Evolutionary conservation across 2,888 invertebrate genomes (phyloP).

Genomic region (Mesochorus sp.): DNA sequence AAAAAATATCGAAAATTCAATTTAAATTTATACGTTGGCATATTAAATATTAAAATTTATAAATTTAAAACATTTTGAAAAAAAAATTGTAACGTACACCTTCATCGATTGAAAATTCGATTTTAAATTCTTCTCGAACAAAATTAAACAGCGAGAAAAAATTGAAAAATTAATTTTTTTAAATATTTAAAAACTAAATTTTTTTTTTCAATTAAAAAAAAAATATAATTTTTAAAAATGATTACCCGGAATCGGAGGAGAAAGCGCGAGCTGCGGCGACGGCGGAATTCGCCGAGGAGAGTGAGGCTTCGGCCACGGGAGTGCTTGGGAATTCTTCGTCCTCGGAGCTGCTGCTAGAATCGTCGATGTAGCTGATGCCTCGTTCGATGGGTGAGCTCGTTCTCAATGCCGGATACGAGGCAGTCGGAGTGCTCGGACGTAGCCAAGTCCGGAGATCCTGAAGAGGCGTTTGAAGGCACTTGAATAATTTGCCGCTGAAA

Average conservation of each 20-base stretch:
- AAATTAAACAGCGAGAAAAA: background rate
- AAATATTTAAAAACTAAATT: background rate
- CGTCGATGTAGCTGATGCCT: conserved; percentile 79
- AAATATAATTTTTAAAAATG: background rate
- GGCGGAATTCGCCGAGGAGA: conserved; percentile 76
- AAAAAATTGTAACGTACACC: background rate
- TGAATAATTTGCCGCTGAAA: conserved; percentile 84
- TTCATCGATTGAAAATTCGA: background rate
- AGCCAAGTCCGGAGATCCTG: conserved; percentile 85
- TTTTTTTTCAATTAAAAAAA: no score
- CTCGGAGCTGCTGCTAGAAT: conserved; percentile 76
- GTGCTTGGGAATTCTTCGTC: conserved; percentile 83
- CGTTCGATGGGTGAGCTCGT: conserved; percentile 78
- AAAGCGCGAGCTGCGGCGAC: conserved; percentile 78
- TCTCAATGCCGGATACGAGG: conserved; percentile 71
- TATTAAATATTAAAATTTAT: background rate
- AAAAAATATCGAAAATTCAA: no score
- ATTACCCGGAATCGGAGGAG: conserved; percentile 79
- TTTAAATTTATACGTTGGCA: no score
- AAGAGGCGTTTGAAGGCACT: conserved; percentile 85
- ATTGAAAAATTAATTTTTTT: background rate
- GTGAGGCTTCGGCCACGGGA: conserved; percentile 81
- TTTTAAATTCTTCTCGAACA: background rate
- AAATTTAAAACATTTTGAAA: background rate
- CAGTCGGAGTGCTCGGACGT: conserved; percentile 78